A percentile compares a stretch with the other conserved stretches of the same genome.
Evolutionary conservation across 1,140 invertebrate genomes (phyloP).

Genomic region (Ceratoteleas bidentatus): DNA sequence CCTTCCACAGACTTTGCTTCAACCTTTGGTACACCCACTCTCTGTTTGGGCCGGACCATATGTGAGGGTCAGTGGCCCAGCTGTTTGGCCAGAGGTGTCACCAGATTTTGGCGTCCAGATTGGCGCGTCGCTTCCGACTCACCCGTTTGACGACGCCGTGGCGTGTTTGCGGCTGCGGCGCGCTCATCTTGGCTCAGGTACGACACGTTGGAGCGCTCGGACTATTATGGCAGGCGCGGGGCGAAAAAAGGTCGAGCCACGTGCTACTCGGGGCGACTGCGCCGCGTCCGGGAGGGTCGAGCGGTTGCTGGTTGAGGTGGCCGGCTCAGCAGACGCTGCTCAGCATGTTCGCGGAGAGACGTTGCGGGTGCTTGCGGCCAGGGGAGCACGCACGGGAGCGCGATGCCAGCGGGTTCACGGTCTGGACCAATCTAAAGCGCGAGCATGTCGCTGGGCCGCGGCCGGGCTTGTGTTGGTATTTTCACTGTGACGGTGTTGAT

Average conservation of each 20-base stretch:
- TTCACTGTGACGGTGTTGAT: constrained; percentile 65
- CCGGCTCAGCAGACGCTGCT: constrained; percentile 27
- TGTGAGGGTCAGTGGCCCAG: constrained; percentile 8
- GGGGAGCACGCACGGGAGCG: constrained; percentile 54
- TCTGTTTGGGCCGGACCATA: constrained; percentile 17
- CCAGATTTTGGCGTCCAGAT: neutral
- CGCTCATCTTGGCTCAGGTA: constrained; percentile 75
- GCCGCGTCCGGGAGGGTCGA: constrained; percentile 13
- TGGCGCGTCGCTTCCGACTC: constrained; percentile 54
- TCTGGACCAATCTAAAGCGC: constrained; percentile 70
- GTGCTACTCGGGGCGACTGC: constrained; percentile 23
- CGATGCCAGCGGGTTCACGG: constrained; percentile 19
- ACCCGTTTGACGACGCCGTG: constrained; percentile 83
- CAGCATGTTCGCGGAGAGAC: constrained; percentile 33
- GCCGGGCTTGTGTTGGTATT: constrained; percentile 31
- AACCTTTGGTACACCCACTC: neutral
- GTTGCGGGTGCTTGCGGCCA: neutral
- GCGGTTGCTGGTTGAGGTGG: constrained; percentile 5
- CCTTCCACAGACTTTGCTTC: too few relatives aligned
- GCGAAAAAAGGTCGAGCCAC: constrained; percentile 40
- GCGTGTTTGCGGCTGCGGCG: constrained; percentile 75
- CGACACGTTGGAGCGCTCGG: constrained; percentile 24
- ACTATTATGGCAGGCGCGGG: constrained; percentile 33
- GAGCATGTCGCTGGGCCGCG: constrained; percentile 64
- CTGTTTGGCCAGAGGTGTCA: constrained; percentile 1